Evolutionary conservation across 1,140 invertebrate species (phyloP).

Genomic region (Ostrea denselamellosa): DNA sequence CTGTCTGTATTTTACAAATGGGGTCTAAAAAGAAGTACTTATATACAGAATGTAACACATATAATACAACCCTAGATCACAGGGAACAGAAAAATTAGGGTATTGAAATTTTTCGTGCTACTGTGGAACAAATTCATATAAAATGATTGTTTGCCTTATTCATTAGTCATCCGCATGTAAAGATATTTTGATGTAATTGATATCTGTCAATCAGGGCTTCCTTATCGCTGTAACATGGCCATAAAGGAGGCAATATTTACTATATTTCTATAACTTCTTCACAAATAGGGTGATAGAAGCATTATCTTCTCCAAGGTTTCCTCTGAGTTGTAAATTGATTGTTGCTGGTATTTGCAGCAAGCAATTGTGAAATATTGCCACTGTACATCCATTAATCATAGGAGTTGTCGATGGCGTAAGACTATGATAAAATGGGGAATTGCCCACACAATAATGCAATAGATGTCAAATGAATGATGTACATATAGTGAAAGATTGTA

Average conservation of each 20-base stretch:
- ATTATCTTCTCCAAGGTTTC: constrained; percentile 15
- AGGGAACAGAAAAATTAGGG: no score
- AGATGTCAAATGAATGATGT: constrained; percentile 22
- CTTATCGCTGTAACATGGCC: constrained; percentile 5
- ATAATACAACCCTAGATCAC: no score
- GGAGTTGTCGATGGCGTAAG: not conserved
- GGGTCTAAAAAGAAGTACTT: no score
- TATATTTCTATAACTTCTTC: constrained; percentile 30
- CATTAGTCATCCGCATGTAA: not conserved
- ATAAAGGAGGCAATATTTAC: constrained; percentile 16
- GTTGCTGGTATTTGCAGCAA: constrained; percentile 39
- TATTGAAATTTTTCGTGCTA: no score
- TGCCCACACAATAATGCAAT: constrained; percentile 4
- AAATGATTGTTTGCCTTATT: not conserved
- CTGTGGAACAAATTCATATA: not conserved
- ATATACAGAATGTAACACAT: no score
- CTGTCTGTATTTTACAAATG: no score
- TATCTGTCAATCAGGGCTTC: constrained; percentile 25
- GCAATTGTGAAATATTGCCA: constrained; percentile 33
- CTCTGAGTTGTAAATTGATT: constrained; percentile 29
- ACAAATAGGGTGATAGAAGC: constrained; percentile 22
- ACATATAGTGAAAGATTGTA: constrained; percentile 5
- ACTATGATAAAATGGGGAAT: constrained; percentile 17
- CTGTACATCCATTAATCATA: constrained; percentile 26
- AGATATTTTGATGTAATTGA: constrained; percentile 24